Conservation (phyloP, 2,113 vertebrate genomes). For the Malurus elegans region DNA sequence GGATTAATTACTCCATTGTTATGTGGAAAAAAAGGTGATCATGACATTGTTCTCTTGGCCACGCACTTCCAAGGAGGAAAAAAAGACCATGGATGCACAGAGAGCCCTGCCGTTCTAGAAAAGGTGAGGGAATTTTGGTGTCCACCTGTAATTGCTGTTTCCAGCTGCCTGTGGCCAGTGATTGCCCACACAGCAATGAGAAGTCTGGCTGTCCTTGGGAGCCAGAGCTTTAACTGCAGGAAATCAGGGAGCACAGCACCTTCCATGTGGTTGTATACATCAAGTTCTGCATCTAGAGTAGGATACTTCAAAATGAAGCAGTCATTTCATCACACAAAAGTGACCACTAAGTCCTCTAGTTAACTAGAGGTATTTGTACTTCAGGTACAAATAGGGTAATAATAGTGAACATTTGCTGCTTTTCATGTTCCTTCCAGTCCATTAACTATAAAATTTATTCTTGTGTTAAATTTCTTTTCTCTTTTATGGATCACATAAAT, state of each 20-base stretch:
- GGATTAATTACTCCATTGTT: neutral
- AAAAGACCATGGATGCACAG: neutral
- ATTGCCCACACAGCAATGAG: accelerated
- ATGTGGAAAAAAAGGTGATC: neutral
- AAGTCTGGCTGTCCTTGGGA: neutral
- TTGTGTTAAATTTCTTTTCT: neutral
- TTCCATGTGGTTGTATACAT: neutral
- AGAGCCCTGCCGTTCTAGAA: neutral
- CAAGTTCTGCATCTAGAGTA: neutral
- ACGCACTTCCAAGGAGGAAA: accelerated
- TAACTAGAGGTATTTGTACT: neutral
- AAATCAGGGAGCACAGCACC: neutral
- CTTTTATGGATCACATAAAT: neutral
- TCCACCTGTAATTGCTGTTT: neutral
- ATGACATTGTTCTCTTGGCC: accelerated
- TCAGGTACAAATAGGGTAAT: neutral
- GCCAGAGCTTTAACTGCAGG: neutral
- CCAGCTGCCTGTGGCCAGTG: neutral
- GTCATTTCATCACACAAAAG: neutral
- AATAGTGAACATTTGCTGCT: neutral
- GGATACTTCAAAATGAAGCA: neutral
- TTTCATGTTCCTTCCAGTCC: neutral
- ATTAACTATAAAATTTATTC: neutral
- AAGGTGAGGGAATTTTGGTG: neutral
- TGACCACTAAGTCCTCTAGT: neutral